Evolutionary conservation across 2,888 invertebrate genomes (phyloP), one percentile per base, ranked within the genome.

Genomic region (Pristionchus exspectatus): DNA sequence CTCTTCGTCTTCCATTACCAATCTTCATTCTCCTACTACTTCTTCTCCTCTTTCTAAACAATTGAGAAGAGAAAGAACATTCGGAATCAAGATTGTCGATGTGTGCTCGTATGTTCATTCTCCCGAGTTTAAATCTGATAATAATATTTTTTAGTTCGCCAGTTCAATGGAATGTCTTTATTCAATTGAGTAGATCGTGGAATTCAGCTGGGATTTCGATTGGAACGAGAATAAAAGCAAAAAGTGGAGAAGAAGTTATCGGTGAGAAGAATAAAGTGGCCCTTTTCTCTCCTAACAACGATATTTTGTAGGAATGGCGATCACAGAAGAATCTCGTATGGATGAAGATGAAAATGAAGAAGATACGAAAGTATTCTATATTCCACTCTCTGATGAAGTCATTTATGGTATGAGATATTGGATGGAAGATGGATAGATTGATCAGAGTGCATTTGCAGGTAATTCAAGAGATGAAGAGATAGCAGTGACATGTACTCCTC

Each of bases 1-100:
- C 24, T 66, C 66, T 24, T 86, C 86, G 2, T 86, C 86, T 50
- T 86, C 86, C 24, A 54, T 56, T 56, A 21, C 54, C 27, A 54
- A 56, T 84, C 56, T 56, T n/a, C 87, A 27, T 72, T 87, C 87
- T 72, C 87, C 87, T 30, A 66, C 72, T 30, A 87, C 87, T 30
- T 9, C 72, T n/a, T 72, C 72, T 54, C 87, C 87, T 54, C 54
- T 87, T 7, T 69, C 87, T 14, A 87, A 87, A 66, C 86, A 86
- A 86, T 54, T 66, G 27, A 63, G 66, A 33, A 84, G 84, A 56
- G 77, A 77, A 14, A 77, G 44, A 44, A 77, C 16, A 24, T 44
- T 5, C 5, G 50, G 50, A 21, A 77, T 77, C 24, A 18, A 24
- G 24, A 50, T 77, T 16, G 50, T 59, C 27, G 86, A 86, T 66